A percentile compares a stretch with the other conserved stretches of the same genome.
Evolutionary conservation across 53 echinoderm and acorn worm species (phyloP).

Genomic region (Henricia sp.): DNA sequence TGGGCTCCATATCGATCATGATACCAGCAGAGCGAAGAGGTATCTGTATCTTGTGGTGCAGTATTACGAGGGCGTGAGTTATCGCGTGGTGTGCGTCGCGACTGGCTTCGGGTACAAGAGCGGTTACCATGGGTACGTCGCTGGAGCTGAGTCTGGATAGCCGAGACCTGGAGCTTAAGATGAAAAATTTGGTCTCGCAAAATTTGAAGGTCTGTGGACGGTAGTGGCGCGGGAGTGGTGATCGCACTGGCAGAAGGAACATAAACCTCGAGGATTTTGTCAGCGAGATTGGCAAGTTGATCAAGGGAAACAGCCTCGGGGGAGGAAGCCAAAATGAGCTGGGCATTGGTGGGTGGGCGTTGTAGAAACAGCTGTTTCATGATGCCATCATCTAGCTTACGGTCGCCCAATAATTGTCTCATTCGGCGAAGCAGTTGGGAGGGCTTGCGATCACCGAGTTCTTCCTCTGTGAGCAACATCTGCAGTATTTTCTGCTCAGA

Average conservation of each 20-base stretch:
- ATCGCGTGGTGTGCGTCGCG: neutral
- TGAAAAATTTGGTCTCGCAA: slow-evolving; percentile 8
- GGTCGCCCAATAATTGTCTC: slow-evolving; percentile 41
- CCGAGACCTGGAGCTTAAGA: neutral
- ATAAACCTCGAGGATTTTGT: slow-evolving; percentile 34
- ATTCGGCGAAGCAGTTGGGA: slow-evolving; percentile 53
- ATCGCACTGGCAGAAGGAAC: neutral
- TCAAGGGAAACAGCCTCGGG: slow-evolving; percentile 14
- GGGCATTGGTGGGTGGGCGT: slow-evolving; percentile 33
- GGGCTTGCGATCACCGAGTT: slow-evolving; percentile 40
- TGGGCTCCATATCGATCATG: slow-evolving; percentile 25
- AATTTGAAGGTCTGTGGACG: neutral
- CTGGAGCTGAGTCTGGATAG: neutral
- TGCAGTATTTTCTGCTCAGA: too few species aligned
- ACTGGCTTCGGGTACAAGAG: too few species aligned
- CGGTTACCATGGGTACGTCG: slow-evolving; percentile 1
- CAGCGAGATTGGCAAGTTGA: slow-evolving; percentile 37
- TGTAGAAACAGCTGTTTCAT: slow-evolving; percentile 39
- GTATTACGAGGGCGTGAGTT: neutral
- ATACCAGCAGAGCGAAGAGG: slow-evolving; percentile 53
- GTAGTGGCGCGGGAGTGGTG: neutral
- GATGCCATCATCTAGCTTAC: slow-evolving; percentile 30
- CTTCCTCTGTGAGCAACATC: slow-evolving; percentile 11
- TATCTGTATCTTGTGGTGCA: too few species aligned
- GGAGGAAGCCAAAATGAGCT: slow-evolving; percentile 41